Base-by-base conservation (phyloP, 2,797 vertebrate genomes). In the Buceros bicornis region DNA sequence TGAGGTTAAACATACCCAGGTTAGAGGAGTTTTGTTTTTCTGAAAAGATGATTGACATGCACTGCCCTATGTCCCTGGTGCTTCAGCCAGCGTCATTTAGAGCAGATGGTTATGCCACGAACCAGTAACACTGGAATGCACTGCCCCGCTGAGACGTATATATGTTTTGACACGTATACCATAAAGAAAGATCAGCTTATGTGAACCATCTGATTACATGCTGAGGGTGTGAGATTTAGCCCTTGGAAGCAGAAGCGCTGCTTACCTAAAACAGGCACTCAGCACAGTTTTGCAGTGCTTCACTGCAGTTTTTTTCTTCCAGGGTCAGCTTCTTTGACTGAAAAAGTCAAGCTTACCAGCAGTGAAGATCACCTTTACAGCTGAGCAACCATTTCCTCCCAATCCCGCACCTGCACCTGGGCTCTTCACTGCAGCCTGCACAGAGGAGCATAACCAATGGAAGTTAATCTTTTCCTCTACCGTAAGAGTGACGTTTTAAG, bases 121-220 rank as follows among this genome's bases (percentile, higher is more conserved):
- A 91, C 61, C 0, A 0, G 54, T 58, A 65, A 69, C 43, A 53
- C 64, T 15, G 19, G 70, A 91, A 83, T 16, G 33, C 21, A 47
- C 5, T 0, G 0, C 24, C 29, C n/a, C 66, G 37, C 48, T 26
- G 16, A 69, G 83, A 86, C 3, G 2, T 8, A 60, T 64, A 74
- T 87, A 24, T 60, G 53, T 72, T 87, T 83, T 61, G 45, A 88
- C 57, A 93, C 2, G 0, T 28, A 60, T 10, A 66, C 50, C 16
- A 56, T 29, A 53, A 62, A 71, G 73, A 45, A 73, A 91, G 43
- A 72, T 54, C 61, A 90, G 7, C 56, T 85, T 74, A 74, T 4
- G 1, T 58, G 87, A 89, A 31, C 51, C 67, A 77, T 12, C 20
- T 82, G 60, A 92, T 29, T 64, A 89, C 31, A 21, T 35, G 61